A percentile compares a stretch with the other conserved stretches of the same genome.
Conservation (phyloP, 2,113 vertebrate species). For the Ancistrus triradiatus region DNA sequence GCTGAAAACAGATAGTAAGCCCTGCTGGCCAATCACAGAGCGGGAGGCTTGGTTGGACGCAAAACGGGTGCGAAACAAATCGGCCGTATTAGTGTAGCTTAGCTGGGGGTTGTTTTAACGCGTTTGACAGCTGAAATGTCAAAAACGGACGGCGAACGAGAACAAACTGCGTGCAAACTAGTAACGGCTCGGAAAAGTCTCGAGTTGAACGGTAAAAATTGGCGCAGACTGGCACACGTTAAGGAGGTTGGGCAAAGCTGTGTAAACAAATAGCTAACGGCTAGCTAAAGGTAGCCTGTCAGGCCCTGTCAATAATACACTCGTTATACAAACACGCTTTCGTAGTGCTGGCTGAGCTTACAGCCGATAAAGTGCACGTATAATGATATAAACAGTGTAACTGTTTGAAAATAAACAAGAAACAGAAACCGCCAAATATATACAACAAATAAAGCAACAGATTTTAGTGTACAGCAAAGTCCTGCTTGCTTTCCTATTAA, state of each 20-base stretch:
- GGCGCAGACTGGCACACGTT: too few species aligned
- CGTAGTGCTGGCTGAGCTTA: too few species aligned
- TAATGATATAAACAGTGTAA: not conserved
- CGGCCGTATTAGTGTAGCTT: not conserved
- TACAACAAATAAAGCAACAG: too few species aligned
- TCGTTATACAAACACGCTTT: not conserved
- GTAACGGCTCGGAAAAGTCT: too few species aligned
- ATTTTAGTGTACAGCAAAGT: too few species aligned
- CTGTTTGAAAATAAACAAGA: too few species aligned
- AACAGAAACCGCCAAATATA: not conserved
- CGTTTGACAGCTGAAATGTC: constrained; percentile 7
- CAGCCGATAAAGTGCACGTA: not conserved
- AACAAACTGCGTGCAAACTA: too few species aligned
- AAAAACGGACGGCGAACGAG: not conserved
- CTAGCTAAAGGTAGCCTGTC: not conserved
- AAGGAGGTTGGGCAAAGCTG: not conserved
- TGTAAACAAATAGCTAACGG: constrained; percentile 5
- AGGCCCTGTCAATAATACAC: constrained; percentile 44
- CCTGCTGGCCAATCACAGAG: not conserved
- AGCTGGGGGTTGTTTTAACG: not conserved
- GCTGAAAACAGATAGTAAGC: not conserved
- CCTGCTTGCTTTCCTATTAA: too few species aligned
- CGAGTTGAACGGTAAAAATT: too few species aligned
- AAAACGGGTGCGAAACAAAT: constrained; percentile 19
- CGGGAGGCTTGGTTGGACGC: not conserved